phyloP scores from a whole-genome alignment of 2,113 vertebrate genomes.

The Xerus inauris region DNA sequence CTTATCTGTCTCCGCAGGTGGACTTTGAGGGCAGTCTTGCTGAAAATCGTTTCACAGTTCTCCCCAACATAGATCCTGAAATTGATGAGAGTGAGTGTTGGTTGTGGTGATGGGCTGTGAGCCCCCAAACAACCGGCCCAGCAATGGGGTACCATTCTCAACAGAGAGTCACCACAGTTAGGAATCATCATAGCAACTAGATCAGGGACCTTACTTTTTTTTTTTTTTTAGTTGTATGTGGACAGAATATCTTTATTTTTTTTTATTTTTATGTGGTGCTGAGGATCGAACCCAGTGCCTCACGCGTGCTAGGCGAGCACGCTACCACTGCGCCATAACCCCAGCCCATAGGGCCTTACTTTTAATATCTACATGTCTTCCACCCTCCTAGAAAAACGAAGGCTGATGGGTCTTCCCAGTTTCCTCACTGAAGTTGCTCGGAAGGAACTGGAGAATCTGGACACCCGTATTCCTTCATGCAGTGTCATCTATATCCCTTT shows the following conservation, averaged over 20 bases:
- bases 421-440: slow-evolving; percentile 96
- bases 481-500: slow-evolving; percentile 97
- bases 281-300: no score
- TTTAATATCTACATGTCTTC: background rate
- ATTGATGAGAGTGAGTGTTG: slow-evolving; percentile 93
- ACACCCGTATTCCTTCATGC: slow-evolving; percentile 91
- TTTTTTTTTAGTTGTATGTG: no score
- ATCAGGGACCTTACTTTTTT: background rate
- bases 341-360: background rate
- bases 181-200: background rate
- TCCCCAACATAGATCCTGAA: slow-evolving; percentile 92
- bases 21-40: slow-evolving; percentile 94
- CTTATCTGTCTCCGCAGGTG: slow-evolving; percentile 79
- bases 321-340: no score
- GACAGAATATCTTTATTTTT: no score
- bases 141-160: background rate
- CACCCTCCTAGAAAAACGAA: slow-evolving; percentile 91
- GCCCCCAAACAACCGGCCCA: background rate
- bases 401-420: slow-evolving; percentile 93
- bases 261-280: no score
- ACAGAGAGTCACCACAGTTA: background rate
- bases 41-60: slow-evolving; percentile 93
- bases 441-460: slow-evolving; percentile 93
- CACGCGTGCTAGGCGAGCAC: no score
- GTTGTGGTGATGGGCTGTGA: background rate